Percentiles rank a stretch among this genome's conserved stretches.
phyloP scores from a whole-genome alignment of 1,140 invertebrate species.

The Magallana gigas region DNA sequence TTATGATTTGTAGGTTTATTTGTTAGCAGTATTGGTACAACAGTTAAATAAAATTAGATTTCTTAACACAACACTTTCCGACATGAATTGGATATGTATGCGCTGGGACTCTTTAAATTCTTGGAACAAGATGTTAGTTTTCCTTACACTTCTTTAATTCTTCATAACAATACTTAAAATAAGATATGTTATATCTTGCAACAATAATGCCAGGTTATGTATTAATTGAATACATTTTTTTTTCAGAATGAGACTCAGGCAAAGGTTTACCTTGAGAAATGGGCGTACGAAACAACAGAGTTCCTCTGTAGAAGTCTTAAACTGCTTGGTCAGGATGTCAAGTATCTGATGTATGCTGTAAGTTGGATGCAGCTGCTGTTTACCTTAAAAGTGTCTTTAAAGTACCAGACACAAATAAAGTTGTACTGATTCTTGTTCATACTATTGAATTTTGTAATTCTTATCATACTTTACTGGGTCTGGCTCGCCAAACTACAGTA shows the following conservation, averaged over 20 bases:
- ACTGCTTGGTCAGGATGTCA: constrained; percentile 44
- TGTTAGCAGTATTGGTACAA: too few relatives aligned
- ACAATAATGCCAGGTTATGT: background rate
- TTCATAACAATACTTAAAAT: too few relatives aligned
- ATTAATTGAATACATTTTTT: background rate
- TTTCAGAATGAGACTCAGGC: constrained; percentile 45
- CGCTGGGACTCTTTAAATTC: background rate
- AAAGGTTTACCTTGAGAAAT: constrained; percentile 46
- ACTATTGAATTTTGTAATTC: too few relatives aligned
- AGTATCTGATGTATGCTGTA: constrained; percentile 54
- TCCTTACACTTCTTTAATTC: too few relatives aligned
- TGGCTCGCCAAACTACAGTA: too few relatives aligned
- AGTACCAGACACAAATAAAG: too few relatives aligned
- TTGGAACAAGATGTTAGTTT: constrained; percentile 23
- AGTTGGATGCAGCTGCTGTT: background rate
- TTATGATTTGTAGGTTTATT: too few relatives aligned
- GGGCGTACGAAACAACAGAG: constrained; percentile 48
- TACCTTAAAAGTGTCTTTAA: too few relatives aligned
- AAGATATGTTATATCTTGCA: too few relatives aligned
- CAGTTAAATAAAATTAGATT: background rate
- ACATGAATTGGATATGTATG: constrained; percentile 45
- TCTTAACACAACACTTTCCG: constrained; percentile 42
- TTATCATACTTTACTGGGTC: too few relatives aligned
- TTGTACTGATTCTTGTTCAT: too few relatives aligned
- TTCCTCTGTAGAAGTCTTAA: constrained; percentile 52